Evolutionary conservation across 2,113 vertebrate species (phyloP).

Genomic region (Choloepus hoffmanni): DNA sequence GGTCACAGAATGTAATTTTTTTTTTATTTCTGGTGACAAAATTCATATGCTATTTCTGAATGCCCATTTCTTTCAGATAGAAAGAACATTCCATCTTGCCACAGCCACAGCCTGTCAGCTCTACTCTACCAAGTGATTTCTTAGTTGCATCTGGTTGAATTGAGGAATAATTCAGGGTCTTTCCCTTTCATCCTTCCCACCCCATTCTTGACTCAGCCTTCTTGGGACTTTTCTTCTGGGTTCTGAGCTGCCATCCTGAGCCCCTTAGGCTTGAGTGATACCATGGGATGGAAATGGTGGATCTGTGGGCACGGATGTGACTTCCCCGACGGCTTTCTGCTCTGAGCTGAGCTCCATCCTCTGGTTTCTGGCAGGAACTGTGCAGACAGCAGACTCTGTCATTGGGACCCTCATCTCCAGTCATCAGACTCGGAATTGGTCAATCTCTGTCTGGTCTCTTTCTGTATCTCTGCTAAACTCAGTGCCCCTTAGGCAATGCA

Average conservation of each 20-base stretch:
- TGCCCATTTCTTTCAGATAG: background rate
- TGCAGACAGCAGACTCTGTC: background rate
- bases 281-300: rapidly evolving
- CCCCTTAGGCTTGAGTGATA: background rate
- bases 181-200: background rate
- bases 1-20: slow-evolving; percentile 50
- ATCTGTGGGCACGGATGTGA: background rate
- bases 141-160: slow-evolving; percentile 39
- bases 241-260: background rate
- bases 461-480: background rate
- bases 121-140: background rate
- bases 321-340: background rate
- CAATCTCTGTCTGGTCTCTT: background rate
- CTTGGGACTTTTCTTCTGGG: background rate
- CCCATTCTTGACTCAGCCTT: background rate
- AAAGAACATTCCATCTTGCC: slow-evolving; percentile 18
- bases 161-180: background rate
- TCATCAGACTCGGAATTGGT: background rate
- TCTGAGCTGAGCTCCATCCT: background rate
- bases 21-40: slow-evolving; percentile 22
- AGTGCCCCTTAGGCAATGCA: background rate
- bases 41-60: slow-evolving; percentile 62
- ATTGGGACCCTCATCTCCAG: background rate
- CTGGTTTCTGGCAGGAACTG: background rate
- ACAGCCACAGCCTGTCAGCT: background rate